phyloP scores from a whole-genome alignment of 2,113 vertebrate genomes.

The Corythornis vintsioides region DNA sequence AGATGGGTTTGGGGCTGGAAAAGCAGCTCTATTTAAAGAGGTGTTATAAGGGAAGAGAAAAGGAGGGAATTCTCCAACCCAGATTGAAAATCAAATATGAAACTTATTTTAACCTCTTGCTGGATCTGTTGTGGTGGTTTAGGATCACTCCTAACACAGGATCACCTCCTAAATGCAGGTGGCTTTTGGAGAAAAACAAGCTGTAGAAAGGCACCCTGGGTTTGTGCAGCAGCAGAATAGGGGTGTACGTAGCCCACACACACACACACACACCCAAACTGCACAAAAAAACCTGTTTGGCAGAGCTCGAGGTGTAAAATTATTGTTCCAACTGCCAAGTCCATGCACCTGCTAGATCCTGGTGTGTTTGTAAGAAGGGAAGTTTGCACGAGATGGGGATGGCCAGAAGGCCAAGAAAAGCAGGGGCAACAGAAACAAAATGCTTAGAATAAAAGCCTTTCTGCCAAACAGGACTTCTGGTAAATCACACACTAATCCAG shows the following conservation, averaged over 20 bases:
- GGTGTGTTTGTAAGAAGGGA: not conserved
- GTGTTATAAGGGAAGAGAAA: not conserved
- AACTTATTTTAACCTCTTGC: not conserved
- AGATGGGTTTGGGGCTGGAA: not conserved
- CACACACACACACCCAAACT: not conserved
- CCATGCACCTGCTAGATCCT: not conserved
- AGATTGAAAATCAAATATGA: not conserved
- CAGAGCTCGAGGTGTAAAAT: not conserved
- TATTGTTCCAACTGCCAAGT: fast-evolving
- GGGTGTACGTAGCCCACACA: too few species aligned
- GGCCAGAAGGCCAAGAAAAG: not conserved
- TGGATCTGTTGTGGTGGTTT: not conserved
- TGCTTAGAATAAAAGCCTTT: not conserved
- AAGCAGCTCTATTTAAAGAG: conserved; percentile 5
- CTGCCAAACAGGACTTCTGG: conserved; percentile 24
- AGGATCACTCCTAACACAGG: not conserved
- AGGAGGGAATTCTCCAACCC: not conserved
- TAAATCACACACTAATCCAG: conserved; percentile 19
- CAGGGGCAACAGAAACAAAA: not conserved
- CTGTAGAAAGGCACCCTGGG: not conserved
- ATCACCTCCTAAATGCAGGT: not conserved
- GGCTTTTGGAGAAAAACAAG: not conserved
- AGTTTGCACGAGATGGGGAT: not conserved
- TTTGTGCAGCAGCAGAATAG: not conserved
- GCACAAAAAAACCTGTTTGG: not conserved